phyloP scores from a whole-genome alignment of 2,113 vertebrate genomes.

The Sinocyclocheilus anophthalmus region DNA sequence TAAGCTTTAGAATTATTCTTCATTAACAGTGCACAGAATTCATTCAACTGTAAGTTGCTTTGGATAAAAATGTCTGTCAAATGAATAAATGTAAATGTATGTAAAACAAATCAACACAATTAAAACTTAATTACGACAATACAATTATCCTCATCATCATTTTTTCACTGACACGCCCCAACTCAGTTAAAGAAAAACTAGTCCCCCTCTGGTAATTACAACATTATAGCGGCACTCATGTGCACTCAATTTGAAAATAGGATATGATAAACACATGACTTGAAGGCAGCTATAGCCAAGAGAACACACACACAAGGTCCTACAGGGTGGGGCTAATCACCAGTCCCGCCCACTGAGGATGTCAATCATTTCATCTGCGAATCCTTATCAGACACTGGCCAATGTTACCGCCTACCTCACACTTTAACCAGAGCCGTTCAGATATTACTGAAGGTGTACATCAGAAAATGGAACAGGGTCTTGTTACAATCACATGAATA shows the following conservation, averaged over 20 bases:
- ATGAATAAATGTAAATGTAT: too few species aligned
- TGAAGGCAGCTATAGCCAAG: not conserved
- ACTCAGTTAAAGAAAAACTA: not conserved
- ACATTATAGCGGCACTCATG: not conserved
- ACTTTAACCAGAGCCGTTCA: too few species aligned
- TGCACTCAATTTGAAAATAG: not conserved
- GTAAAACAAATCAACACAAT: not conserved
- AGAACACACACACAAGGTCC: not conserved
- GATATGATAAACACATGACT: not conserved
- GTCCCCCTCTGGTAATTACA: not conserved
- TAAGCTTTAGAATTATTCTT: not conserved
- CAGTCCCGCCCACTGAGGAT: not conserved
- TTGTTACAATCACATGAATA: too few species aligned
- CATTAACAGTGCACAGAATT: not conserved
- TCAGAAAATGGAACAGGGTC: too few species aligned
- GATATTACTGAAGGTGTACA: too few species aligned
- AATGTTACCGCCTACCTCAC: too few species aligned
- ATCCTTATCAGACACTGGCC: not conserved
- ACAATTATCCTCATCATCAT: not conserved
- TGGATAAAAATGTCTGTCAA: too few species aligned
- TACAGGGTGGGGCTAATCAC: not conserved
- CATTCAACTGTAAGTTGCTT: too few species aligned
- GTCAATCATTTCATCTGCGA: not conserved
- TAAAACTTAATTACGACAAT: not conserved
- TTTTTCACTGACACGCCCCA: not conserved